phyloP scores from a whole-genome alignment of 2,888 invertebrate species.

The Lamellibrachia satsuma region DNA sequence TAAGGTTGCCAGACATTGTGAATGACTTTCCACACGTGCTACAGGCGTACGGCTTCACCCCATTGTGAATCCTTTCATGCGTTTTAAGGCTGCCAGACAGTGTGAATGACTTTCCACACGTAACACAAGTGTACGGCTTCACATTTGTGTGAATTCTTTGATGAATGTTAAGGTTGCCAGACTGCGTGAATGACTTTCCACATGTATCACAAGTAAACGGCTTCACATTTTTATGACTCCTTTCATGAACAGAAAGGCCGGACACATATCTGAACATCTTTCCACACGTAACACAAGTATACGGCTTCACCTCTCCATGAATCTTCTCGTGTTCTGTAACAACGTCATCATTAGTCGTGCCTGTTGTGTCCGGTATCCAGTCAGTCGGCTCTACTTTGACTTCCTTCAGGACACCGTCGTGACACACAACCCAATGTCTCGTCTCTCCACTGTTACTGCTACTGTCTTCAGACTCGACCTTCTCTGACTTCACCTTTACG shows the following conservation, averaged over 20 bases:
- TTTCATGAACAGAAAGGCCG: too few relatives aligned
- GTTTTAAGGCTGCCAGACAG: too few relatives aligned
- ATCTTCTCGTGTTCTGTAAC: neutral
- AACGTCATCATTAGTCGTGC: neutral
- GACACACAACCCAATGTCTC: neutral
- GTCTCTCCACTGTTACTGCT: neutral
- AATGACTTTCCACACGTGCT: too few relatives aligned
- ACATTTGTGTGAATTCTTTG: too few relatives aligned
- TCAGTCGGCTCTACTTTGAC: neutral
- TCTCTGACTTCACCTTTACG: neutral
- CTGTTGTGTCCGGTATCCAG: neutral
- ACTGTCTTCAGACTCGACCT: neutral
- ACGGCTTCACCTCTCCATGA: too few relatives aligned
- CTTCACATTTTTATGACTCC: neutral
- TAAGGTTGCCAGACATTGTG: too few relatives aligned
- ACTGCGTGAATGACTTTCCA: neutral
- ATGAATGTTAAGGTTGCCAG: neutral
- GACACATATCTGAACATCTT: too few relatives aligned
- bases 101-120: too few relatives aligned
- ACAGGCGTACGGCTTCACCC: too few relatives aligned
- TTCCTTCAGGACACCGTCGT: neutral
- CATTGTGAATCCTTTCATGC: too few relatives aligned
- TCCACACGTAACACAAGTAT: too few relatives aligned
- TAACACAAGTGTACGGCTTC: too few relatives aligned
- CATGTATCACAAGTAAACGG: neutral